phyloP scores from a whole-genome alignment of 64 coral and sea anemone genomes.

The Pachyseris speciosa region DNA sequence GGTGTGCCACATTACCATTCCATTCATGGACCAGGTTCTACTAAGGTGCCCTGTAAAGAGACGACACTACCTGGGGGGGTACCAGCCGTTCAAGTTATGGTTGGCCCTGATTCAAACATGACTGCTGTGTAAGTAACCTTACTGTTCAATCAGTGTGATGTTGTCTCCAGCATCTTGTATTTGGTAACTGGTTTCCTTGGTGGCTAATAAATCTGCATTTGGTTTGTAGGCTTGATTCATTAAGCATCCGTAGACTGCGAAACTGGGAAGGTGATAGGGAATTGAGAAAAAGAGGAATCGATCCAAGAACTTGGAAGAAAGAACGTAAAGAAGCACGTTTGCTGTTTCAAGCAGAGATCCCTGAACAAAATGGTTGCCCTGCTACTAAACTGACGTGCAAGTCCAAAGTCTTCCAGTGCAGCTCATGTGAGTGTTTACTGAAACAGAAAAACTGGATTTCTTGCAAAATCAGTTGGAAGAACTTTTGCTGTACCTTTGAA shows the following conservation, averaged over 20 bases:
- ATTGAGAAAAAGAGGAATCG: slow-evolving; percentile 92
- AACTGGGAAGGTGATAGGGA: slow-evolving; percentile 99
- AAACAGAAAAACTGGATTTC: too few relatives aligned
- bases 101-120: slow-evolving; percentile 90
- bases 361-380: slow-evolving; percentile 61
- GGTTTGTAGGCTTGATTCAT: slow-evolving; percentile 80
- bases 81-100: slow-evolving; percentile 95
- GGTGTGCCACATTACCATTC: slow-evolving; percentile 95
- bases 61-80: slow-evolving; percentile 77
- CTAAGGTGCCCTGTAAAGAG: slow-evolving; percentile 97
- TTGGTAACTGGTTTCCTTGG: not conserved
- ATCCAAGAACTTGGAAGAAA: slow-evolving; percentile 95
- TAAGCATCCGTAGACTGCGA: slow-evolving; percentile 94
- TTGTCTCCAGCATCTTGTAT: not conserved
- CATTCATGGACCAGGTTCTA: slow-evolving; percentile 98
- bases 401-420: slow-evolving; percentile 98
- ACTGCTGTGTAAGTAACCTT: slow-evolving; percentile 93
- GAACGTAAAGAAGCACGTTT: slow-evolving; percentile 96
- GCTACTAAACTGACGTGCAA: slow-evolving; percentile 80
- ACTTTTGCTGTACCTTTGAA: not conserved
- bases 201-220: not conserved
- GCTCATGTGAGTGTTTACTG: slow-evolving; percentile 81
- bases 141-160: not conserved
- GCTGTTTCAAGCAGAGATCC: slow-evolving; percentile 96
- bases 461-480: too few relatives aligned